Evolutionary conservation across 2,113 vertebrate species (phyloP).

Genomic region (Copsychus sechellarum): DNA sequence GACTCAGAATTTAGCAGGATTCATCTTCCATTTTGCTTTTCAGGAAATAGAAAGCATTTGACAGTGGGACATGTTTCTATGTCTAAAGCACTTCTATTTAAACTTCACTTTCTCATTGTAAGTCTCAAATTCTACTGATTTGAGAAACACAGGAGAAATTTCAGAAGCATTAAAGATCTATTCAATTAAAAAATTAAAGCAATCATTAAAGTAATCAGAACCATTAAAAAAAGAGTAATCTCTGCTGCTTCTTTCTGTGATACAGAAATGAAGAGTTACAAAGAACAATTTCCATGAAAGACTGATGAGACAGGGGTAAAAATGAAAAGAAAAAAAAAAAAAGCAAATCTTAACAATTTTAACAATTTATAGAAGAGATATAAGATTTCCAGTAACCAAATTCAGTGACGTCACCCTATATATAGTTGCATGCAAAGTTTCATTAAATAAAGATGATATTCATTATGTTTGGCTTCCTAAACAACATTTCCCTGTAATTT

Average conservation of each 20-base stretch:
- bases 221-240: not conserved
- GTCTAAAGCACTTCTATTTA: not conserved
- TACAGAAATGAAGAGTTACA: slow-evolving; percentile 14
- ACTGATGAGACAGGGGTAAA: not conserved
- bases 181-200: not conserved
- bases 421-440: not conserved
- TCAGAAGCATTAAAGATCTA: slow-evolving; percentile 31
- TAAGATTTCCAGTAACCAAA: not conserved
- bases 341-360: not conserved
- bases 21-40: not conserved
- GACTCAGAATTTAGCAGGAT: not conserved
- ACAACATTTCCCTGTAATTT: not conserved
- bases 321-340: not conserved
- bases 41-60: not conserved
- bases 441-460: not conserved
- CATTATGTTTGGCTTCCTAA: not conserved
- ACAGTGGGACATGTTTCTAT: not conserved
- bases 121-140: slow-evolving; percentile 39
- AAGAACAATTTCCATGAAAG: not conserved
- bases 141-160: slow-evolving; percentile 45
- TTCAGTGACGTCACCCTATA: not conserved
- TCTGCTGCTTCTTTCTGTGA: not conserved
- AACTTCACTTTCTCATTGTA: slow-evolving; percentile 11
- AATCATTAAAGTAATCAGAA: not conserved
- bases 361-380: not conserved